Evolutionary conservation across 2,888 invertebrate species (phyloP).

Genomic region (Apotomis turbidana): DNA sequence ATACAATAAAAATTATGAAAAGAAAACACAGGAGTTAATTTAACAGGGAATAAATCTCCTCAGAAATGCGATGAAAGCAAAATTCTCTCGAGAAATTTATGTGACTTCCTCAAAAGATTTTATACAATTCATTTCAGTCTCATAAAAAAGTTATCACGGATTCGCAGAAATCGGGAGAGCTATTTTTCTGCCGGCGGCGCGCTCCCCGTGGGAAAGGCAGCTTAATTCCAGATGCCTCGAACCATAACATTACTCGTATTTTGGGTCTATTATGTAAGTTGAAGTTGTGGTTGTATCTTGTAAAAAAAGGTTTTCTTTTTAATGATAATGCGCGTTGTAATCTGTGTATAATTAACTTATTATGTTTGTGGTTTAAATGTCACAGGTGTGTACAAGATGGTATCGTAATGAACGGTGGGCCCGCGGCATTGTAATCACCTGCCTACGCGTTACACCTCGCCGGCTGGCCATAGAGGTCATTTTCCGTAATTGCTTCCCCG

Average conservation of each 20-base stretch:
- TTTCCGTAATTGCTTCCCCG: constrained; percentile 71
- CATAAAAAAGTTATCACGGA: constrained; percentile 80
- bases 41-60: constrained; percentile 70
- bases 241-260: constrained; percentile 56
- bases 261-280: constrained; percentile 39
- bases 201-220: constrained; percentile 70
- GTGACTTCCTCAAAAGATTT: constrained; percentile 77
- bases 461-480: constrained; percentile 66
- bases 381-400: constrained; percentile 64
- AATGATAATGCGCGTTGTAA: constrained; percentile 4
- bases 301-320: constrained; percentile 15
- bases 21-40: constrained; percentile 57
- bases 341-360: constrained; percentile 15
- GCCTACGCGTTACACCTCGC: constrained; percentile 62
- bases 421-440: constrained; percentile 62
- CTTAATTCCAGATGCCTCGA: constrained; percentile 61
- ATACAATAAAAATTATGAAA: constrained; percentile 48
- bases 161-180: constrained; percentile 75
- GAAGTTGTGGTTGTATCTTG: constrained; percentile 24
- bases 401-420: constrained; percentile 72
- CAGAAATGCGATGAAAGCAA: constrained; percentile 69
- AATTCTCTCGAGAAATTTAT: constrained; percentile 72
- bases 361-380: constrained; percentile 43
- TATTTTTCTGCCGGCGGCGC: constrained; percentile 73
- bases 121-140: constrained; percentile 78